These are phyloP conservation scores for Agapornis canus DNA, from an alignment of 2,797 vertebrate genomes.

Conservation along the genomic window DNA sequence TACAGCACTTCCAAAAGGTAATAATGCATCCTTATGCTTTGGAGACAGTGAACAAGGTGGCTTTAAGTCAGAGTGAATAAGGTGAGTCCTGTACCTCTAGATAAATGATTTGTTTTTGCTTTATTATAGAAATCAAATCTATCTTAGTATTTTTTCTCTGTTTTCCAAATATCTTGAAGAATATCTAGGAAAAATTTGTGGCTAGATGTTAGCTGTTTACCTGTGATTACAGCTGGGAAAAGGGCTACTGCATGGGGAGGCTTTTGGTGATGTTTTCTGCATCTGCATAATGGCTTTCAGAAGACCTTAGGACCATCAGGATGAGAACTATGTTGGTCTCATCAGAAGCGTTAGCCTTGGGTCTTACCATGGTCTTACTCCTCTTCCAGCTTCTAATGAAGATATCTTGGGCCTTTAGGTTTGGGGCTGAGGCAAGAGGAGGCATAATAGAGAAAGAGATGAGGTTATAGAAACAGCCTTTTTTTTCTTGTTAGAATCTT, in stretches of 20 bases:
- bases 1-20: not conserved
- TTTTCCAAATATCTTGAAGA: not conserved
- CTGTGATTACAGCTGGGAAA: not conserved
- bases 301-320: not conserved
- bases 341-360: not conserved
- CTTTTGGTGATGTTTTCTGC: not conserved
- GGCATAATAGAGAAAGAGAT: not conserved
- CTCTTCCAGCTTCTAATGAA: not conserved
- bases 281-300: not conserved
- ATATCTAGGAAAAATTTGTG: not conserved
- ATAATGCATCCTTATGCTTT: not conserved
- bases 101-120: not conserved
- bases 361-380: not conserved
- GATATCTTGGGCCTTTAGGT: not conserved
- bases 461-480: not conserved
- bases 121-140: not conserved
- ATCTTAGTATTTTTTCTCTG: not conserved
- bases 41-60: not conserved
- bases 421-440: not conserved
- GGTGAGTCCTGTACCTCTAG: not conserved
- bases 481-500: not conserved
- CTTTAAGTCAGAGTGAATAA: not conserved
- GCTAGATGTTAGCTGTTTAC: not conserved
- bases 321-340: not conserved
- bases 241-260: not conserved